phyloP scores from a whole-genome alignment of 2,797 vertebrate species.

The Aythya fuligula region DNA sequence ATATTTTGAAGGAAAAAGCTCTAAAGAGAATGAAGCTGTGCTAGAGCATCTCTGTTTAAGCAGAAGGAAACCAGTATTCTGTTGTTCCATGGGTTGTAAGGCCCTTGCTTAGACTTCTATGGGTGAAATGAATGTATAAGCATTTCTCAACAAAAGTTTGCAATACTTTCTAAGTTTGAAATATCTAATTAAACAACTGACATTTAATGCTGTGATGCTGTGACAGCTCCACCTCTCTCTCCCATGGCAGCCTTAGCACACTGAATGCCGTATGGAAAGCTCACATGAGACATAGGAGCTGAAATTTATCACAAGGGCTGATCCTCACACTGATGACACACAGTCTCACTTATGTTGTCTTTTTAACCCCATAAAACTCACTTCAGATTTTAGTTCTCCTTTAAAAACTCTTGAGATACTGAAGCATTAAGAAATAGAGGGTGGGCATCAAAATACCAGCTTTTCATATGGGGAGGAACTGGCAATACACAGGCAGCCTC shows the following conservation, averaged over 20 bases:
- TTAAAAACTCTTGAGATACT: not conserved
- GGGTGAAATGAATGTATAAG: not conserved
- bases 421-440: not conserved
- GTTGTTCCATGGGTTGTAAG: not conserved
- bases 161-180: not conserved
- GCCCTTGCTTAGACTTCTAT: not conserved
- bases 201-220: not conserved
- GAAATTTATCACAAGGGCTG: not conserved
- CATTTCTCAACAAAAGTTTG: not conserved
- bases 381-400: not conserved
- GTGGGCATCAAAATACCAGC: accelerated
- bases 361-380: not conserved
- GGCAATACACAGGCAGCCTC: not conserved
- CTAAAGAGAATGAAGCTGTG: not conserved
- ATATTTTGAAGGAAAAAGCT: not conserved
- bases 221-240: not conserved
- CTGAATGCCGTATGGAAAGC: accelerated
- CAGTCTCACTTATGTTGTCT: accelerated
- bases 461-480: accelerated
- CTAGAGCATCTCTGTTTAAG: not conserved
- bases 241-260: accelerated
- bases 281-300: not conserved
- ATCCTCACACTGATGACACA: not conserved
- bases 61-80: not conserved
- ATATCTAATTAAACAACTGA: not conserved